Percentiles rank a stretch among this genome's conserved stretches.
phyloP scores from a whole-genome alignment of 1,140 invertebrate genomes.

The Drosophila bifasciata region DNA sequence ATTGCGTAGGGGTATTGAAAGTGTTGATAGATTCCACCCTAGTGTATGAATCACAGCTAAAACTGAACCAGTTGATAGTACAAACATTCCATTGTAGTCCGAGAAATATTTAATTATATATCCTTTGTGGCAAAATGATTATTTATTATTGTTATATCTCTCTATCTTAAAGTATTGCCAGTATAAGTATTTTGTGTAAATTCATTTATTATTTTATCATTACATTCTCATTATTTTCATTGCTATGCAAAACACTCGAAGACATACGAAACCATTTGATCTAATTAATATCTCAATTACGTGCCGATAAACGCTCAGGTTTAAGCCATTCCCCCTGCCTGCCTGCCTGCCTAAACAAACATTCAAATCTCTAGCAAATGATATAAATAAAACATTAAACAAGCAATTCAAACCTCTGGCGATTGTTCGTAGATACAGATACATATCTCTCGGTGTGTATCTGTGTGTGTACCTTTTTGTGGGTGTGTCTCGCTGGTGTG shows the following conservation, averaged over 20 bases:
- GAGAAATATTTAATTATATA: too few species aligned
- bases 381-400: conserved; percentile 37
- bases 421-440: conserved; percentile 16
- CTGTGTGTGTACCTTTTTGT: neutral
- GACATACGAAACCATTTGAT: neutral
- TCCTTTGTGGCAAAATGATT: too few species aligned
- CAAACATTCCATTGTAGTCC: too few species aligned
- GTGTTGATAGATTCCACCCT: too few species aligned
- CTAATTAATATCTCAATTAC: conserved; percentile 25
- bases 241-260: too few species aligned
- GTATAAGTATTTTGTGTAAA: neutral
- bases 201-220: neutral
- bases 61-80: neutral
- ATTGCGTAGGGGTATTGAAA: too few species aligned
- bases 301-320: neutral
- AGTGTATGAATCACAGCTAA: neutral
- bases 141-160: too few species aligned
- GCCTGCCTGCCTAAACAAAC: neutral
- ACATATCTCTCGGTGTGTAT: conserved; percentile 1
- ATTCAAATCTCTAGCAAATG: conserved; percentile 29
- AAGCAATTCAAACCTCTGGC: conserved; percentile 16
- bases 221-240: neutral
- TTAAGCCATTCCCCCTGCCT: conserved; percentile 25
- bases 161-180: too few species aligned
- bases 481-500: conserved; percentile 34